These are phyloP conservation scores for Sebastes wilsoni DNA, from an alignment of 2,797 vertebrate genomes.

Conservation along the genomic window DNA sequence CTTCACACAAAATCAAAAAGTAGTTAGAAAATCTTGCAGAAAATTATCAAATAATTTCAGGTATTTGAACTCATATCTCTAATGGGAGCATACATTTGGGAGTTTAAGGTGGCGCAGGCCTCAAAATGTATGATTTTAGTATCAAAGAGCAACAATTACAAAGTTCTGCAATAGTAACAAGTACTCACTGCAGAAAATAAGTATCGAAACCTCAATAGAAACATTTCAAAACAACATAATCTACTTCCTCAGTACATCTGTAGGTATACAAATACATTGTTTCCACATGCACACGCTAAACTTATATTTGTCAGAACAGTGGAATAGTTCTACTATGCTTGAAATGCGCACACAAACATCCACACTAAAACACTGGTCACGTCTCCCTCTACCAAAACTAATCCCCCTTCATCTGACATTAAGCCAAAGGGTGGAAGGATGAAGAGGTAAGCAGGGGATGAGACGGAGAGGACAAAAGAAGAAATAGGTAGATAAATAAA, in stretches of 20 bases:
- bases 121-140: neutral
- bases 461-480: slow-evolving; percentile 13
- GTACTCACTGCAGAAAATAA: neutral
- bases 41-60: neutral
- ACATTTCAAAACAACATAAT: neutral
- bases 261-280: neutral
- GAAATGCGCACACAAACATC: neutral
- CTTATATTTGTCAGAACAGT: neutral
- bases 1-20: neutral
- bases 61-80: neutral
- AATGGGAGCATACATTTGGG: neutral
- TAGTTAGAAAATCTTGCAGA: neutral
- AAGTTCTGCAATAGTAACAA: neutral
- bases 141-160: neutral
- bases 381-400: slow-evolving; percentile 35
- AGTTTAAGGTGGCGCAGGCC: neutral
- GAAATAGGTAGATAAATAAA: neutral
- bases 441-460: slow-evolving; percentile 26
- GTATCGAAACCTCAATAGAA: neutral
- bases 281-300: neutral
- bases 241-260: neutral
- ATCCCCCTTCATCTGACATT: slow-evolving; percentile 61
- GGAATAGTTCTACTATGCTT: neutral
- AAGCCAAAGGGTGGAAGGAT: slow-evolving; percentile 49
- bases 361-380: slow-evolving; percentile 42